Evolutionary conservation across 2,888 invertebrate species (phyloP).

Genomic region (Leptinotarsa rubiginosa): DNA sequence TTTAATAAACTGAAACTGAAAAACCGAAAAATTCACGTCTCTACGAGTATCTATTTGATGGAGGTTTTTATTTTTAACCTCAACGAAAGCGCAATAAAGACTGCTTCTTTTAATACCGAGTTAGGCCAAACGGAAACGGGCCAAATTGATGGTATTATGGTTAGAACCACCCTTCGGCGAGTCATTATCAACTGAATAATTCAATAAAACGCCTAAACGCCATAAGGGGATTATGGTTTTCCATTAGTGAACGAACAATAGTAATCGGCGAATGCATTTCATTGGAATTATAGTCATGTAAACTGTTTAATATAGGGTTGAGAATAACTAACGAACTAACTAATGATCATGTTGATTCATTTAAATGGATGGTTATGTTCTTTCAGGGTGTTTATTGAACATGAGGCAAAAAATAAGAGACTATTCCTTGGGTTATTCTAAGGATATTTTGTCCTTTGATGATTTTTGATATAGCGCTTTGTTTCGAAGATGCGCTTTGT

Average conservation of each 20-base stretch:
- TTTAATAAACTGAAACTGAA: not conserved
- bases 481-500: no score
- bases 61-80: not conserved
- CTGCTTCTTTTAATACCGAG: conserved; percentile 31
- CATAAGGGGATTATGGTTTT: conserved; percentile 26
- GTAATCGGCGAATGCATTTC: conserved; percentile 30
- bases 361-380: not conserved
- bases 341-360: conserved; percentile 29
- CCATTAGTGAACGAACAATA: not conserved
- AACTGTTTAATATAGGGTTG: conserved; percentile 39
- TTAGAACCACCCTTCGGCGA: conserved; percentile 31
- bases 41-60: no score
- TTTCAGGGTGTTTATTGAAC: no score
- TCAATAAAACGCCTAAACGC: conserved; percentile 37
- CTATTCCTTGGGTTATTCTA: no score
- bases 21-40: not conserved
- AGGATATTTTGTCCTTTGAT: no score
- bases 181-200: conserved; percentile 42
- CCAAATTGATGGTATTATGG: conserved; percentile 38
- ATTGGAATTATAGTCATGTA: conserved; percentile 39
- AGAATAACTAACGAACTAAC: conserved; percentile 35
- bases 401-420: no score
- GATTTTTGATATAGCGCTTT: no score
- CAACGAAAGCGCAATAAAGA: conserved; percentile 23
- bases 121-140: conserved; percentile 33